A percentile compares a stretch with the other conserved stretches of the same genome.
phyloP scores from a whole-genome alignment of 2,797 vertebrate species.

The Peromyscus eremicus region DNA sequence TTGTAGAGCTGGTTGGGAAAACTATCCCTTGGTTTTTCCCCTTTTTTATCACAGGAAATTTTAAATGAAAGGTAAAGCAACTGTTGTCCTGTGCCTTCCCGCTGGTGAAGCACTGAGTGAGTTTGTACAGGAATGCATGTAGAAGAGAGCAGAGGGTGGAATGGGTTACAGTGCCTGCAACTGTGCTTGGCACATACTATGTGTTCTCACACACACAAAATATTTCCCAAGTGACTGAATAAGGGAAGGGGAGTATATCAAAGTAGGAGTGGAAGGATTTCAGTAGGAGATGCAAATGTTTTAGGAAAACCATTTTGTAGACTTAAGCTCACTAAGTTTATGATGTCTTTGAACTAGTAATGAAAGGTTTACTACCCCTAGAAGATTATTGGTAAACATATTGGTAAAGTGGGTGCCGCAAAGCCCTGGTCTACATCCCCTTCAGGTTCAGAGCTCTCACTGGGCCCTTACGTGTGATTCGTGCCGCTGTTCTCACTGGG shows the following conservation, averaged over 20 bases:
- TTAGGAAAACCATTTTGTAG: slow-evolving; percentile 26
- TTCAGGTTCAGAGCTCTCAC: background rate
- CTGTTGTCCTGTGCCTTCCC: background rate
- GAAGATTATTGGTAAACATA: background rate
- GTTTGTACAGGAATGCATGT: slow-evolving; percentile 18
- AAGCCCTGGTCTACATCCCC: background rate
- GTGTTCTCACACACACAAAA: background rate
- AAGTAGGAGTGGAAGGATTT: slow-evolving; percentile 40
- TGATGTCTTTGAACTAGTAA: slow-evolving; percentile 37
- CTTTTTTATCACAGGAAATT: slow-evolving; percentile 16
- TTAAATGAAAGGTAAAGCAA: background rate
- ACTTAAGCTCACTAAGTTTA: slow-evolving; percentile 51
- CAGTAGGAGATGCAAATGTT: slow-evolving; percentile 2
- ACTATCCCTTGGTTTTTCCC: background rate
- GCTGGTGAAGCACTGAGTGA: background rate
- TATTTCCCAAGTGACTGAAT: background rate
- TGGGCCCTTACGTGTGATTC: background rate
- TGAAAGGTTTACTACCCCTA: background rate
- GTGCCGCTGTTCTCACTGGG: slow-evolving; percentile 25
- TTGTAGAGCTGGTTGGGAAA: slow-evolving; percentile 40
- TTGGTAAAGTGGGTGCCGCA: background rate
- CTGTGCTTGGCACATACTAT: background rate
- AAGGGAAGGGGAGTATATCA: slow-evolving; percentile 17
- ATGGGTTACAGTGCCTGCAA: background rate
- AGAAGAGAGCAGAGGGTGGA: background rate